phyloP scores from a whole-genome alignment of 2,113 vertebrate species.

The Neomonachus schauinslandi region DNA sequence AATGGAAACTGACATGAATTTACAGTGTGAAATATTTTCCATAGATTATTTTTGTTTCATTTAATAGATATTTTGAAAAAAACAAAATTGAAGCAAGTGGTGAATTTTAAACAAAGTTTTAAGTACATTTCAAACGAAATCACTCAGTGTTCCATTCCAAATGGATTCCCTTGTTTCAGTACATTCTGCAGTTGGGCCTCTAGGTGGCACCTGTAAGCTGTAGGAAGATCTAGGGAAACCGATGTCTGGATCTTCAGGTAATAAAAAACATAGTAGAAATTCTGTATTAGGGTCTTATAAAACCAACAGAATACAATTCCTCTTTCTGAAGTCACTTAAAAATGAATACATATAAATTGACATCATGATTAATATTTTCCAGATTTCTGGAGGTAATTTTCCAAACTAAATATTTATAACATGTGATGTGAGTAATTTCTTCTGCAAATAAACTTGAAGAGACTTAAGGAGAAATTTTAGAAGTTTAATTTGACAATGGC shows the following conservation, averaged over 20 bases:
- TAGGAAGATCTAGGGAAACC: not conserved
- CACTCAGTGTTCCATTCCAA: not conserved
- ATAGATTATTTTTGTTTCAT: not conserved
- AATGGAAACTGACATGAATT: constrained; percentile 15
- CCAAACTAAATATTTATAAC: constrained; percentile 37
- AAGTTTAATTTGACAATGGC: not conserved
- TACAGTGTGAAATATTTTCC: not conserved
- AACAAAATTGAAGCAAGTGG: not conserved
- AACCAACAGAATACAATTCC: not conserved
- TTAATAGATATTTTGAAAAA: not conserved
- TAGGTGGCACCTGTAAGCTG: constrained; percentile 5
- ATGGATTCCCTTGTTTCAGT: not conserved
- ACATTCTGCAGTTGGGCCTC: not conserved
- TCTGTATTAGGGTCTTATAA: not conserved
- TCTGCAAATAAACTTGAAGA: not conserved
- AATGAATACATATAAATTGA: not conserved
- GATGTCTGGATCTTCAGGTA: not conserved
- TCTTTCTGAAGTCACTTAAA: not conserved
- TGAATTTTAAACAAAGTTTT: constrained; percentile 19
- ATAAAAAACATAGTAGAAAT: not conserved
- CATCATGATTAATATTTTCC: not conserved
- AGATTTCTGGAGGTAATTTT: constrained; percentile 15
- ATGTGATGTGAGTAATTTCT: not conserved
- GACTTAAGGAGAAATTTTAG: constrained; percentile 7
- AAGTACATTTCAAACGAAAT: not conserved